Percentiles rank a stretch among this genome's conserved stretches.
Evolutionary conservation across 2,113 vertebrate species (phyloP).

Genomic region (Aphelocoma coerulescens): DNA sequence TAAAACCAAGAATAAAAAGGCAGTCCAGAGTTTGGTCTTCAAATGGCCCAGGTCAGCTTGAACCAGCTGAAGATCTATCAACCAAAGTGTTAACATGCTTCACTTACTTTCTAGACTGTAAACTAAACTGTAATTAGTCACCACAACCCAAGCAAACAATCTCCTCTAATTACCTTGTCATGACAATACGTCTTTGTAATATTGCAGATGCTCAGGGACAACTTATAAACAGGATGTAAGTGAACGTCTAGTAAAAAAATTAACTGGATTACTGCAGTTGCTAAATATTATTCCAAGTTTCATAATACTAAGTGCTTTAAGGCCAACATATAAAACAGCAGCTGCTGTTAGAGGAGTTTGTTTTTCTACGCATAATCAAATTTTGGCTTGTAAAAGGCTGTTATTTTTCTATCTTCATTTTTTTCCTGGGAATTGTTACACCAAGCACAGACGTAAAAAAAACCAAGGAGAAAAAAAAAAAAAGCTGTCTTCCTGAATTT

Average conservation of each 20-base stretch:
- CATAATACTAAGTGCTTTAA: neutral
- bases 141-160: neutral
- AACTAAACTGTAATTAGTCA: neutral
- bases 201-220: neutral
- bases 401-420: neutral
- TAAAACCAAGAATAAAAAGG: neutral
- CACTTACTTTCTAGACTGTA: neutral
- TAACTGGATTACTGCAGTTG: neutral
- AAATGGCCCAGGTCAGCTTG: neutral
- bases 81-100: neutral
- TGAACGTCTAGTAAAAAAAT: neutral
- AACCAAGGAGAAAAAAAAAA: neutral
- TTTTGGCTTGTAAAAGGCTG: constrained; percentile 2
- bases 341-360: neutral
- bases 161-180: neutral
- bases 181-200: neutral
- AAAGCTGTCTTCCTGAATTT: neutral
- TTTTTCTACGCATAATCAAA: constrained; percentile 3
- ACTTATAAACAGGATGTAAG: constrained; percentile 38
- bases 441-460: neutral
- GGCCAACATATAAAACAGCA: constrained; percentile 8
- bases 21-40: neutral
- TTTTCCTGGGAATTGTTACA: constrained; percentile 22
- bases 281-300: constrained; percentile 28
- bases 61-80: neutral